These are phyloP conservation scores for Pluvialis apricaria DNA, from an alignment of 2,113 vertebrate genomes.

Conservation along the genomic window DNA sequence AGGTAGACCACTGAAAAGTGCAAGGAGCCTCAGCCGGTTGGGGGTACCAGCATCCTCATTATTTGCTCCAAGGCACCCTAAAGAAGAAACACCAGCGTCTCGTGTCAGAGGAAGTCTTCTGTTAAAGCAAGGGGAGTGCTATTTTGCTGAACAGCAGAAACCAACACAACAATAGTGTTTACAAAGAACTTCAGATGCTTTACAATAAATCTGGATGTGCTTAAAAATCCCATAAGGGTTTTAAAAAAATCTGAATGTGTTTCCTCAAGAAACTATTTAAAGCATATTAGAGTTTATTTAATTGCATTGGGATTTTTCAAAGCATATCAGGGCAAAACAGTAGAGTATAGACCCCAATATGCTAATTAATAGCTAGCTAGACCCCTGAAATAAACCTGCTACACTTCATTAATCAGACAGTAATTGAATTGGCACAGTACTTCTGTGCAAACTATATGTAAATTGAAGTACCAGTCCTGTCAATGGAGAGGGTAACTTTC, in stretches of 20 bases:
- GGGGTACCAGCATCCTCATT: not conserved
- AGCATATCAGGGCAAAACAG: conserved; percentile 80
- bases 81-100: not conserved
- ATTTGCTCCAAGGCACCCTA: not conserved
- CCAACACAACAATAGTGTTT: conserved; percentile 23
- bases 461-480: conserved; percentile 71
- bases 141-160: conserved; percentile 37
- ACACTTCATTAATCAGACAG: conserved; percentile 83
- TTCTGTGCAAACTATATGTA: conserved; percentile 75
- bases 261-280: conserved; percentile 81
- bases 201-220: conserved; percentile 73
- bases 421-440: conserved; percentile 83
- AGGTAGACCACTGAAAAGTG: not conserved
- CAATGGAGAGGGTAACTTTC: conserved; percentile 49
- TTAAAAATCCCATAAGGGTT: conserved; percentile 72
- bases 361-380: conserved; percentile 81
- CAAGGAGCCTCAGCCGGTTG: not conserved
- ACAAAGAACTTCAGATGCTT: conserved; percentile 61
- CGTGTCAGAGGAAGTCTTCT: not conserved
- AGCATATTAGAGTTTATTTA: conserved; percentile 80
- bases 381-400: conserved; percentile 81
- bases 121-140: not conserved
- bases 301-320: conserved; percentile 80
- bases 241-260: conserved; percentile 68
- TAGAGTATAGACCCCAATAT: conserved; percentile 78